Conservation (phyloP, 2,113 vertebrate genomes). For the Canis aureus region DNA sequence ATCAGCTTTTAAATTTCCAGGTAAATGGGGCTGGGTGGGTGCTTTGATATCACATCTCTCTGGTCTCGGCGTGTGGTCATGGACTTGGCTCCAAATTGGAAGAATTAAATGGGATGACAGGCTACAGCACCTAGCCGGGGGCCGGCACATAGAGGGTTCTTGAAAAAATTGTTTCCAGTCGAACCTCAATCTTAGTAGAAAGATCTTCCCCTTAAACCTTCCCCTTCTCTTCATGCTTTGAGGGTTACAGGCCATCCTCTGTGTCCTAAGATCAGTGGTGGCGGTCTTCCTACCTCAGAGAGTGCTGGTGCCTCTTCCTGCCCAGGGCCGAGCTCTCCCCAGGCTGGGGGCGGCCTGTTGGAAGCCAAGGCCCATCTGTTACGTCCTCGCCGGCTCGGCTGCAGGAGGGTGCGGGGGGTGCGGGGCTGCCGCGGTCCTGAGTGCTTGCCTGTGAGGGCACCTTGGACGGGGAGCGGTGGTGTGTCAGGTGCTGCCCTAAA, state of each 20-base stretch:
- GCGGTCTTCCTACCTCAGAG: not conserved
- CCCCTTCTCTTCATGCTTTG: not conserved
- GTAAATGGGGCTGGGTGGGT: not conserved
- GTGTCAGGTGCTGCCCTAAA: not conserved
- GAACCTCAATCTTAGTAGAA: not conserved
- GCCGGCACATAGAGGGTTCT: not conserved
- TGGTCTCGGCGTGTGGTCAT: not conserved
- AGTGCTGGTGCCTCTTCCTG: not conserved
- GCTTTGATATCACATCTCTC: not conserved
- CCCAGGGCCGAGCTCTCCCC: not conserved
- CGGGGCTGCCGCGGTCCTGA: not conserved
- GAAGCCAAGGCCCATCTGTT: not conserved
- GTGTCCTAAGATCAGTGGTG: not conserved
- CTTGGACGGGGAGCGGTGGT: not conserved
- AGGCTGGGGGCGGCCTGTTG: not conserved
- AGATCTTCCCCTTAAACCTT: not conserved
- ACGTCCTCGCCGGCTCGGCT: no score
- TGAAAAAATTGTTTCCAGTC: not conserved
- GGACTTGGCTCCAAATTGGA: not conserved
- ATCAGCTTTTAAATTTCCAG: not conserved
- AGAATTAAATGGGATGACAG: not conserved
- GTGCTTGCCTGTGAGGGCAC: not conserved
- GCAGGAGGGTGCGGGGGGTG: no score
- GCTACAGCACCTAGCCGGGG: not conserved
- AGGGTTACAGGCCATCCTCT: not conserved